Evolutionary conservation across 92 coral and sea anemone genomes (phyloP).

Genomic region (Muricea muricata): DNA sequence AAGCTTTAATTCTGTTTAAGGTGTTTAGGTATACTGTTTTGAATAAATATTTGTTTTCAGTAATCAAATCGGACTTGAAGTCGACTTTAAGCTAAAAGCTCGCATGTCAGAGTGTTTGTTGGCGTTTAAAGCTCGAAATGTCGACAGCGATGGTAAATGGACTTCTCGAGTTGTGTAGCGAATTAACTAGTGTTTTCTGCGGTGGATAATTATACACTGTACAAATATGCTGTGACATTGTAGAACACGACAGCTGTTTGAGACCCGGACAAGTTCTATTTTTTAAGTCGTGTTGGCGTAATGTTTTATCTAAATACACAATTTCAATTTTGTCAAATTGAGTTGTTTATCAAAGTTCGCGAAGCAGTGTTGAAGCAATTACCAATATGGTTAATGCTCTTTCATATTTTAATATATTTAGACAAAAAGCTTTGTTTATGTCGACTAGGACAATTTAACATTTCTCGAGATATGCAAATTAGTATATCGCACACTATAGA

Average conservation of each 20-base stretch:
- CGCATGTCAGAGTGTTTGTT: not conserved
- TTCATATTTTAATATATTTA: slow-evolving; percentile 2
- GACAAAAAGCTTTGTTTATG: slow-evolving; percentile 36
- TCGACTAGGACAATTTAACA: slow-evolving; percentile 8
- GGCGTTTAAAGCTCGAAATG: not conserved
- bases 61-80: slow-evolving; percentile 4
- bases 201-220: not conserved
- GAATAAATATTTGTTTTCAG: slow-evolving; percentile 1
- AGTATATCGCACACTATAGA: not conserved
- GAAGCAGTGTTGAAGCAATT: slow-evolving; percentile 7
- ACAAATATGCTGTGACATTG: not conserved
- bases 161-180: not conserved
- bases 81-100: not conserved
- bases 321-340: not conserved
- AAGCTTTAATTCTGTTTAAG: not conserved
- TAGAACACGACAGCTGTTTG: not conserved
- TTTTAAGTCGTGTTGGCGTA: not conserved
- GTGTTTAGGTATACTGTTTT: not conserved
- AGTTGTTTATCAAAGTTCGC: not conserved
- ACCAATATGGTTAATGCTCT: not conserved
- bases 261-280: not conserved
- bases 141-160: not conserved
- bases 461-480: slow-evolving; percentile 5
- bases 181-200: not conserved
- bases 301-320: slow-evolving; percentile 13